A percentile compares a stretch with the other conserved stretches of the same genome.
Evolutionary conservation across 1,140 invertebrate species (phyloP).

Genomic region (Cardiocondyla obscurior): DNA sequence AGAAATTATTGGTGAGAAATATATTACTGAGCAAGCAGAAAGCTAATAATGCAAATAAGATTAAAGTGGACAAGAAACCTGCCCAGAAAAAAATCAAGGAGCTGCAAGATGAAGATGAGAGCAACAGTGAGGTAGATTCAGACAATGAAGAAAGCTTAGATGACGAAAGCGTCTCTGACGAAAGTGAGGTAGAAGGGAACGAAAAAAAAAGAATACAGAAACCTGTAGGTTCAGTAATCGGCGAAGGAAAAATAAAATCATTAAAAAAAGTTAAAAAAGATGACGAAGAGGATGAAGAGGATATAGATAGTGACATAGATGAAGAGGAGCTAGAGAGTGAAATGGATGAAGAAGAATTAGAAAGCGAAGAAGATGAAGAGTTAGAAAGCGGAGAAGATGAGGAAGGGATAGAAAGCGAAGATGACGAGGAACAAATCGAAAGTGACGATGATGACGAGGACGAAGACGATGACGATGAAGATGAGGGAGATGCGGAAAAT

Average conservation of each 20-base stretch:
- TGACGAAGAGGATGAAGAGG: constrained; percentile 6
- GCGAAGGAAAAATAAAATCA: neutral
- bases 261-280: neutral
- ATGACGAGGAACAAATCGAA: constrained; percentile 71
- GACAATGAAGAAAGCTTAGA: constrained; percentile 76
- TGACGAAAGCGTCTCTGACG: constrained; percentile 69
- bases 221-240: neutral
- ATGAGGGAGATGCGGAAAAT: constrained; percentile 81
- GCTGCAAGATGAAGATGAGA: constrained; percentile 15
- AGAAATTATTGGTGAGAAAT: constrained; percentile 74
- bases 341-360: constrained; percentile 80
- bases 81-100: constrained; percentile 77
- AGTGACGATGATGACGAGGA: constrained; percentile 72
- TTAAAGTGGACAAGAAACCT: constrained; percentile 70
- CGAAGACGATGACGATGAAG: constrained; percentile 77
- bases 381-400: constrained; percentile 74
- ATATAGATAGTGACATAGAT: constrained; percentile 14
- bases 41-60: constrained; percentile 62
- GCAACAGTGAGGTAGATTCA: constrained; percentile 68
- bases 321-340: constrained; percentile 53
- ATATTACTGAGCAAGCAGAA: constrained; percentile 41
- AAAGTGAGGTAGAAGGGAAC: constrained; percentile 56
- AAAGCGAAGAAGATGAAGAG: constrained; percentile 72
- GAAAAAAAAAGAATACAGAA: neutral
- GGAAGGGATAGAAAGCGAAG: constrained; percentile 72